Evolutionary conservation across 2,797 vertebrate species (phyloP), one percentile per base, ranked within the genome.

Genomic region (Mus caroli): DNA sequence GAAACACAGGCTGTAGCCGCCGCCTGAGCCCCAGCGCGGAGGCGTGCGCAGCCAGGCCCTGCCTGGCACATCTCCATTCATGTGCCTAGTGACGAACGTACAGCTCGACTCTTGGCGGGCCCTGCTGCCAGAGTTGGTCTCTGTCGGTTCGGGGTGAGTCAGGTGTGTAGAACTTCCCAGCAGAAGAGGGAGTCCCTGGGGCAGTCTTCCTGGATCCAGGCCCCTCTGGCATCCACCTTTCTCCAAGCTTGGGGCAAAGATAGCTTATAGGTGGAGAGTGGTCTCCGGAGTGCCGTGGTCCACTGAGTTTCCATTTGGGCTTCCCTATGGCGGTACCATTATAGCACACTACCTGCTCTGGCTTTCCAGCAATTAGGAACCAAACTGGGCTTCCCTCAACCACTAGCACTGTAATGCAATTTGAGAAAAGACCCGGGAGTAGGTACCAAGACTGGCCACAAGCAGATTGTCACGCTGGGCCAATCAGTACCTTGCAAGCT

Each of bases 331-430:
- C 40, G 92, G 95, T 94, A 92, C 76, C 96, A 94, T 97, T 91
- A 62, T 71, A 96, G 96, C 94, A 97, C 90, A 96, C 94, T 97
- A 96, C 85, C 95, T 94, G 96, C 96, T 89, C 82, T 79, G 94
- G 94, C 96, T 88, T 91, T 79, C 58, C 94, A 87, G 37, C 91
- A 80, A 93, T 95, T 75, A 76, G 56, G 54, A 97, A 79, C 73
- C 77, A n/a, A 31, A 75, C 79, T 85, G 0, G 97, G 96, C 95
- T 98, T 97, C 96, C 95, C 4, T 78, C 46, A 84, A 90, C 56
- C 31, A 67, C 69, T 50, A 96, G 67, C 76, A 8, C 1, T 60
- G 37, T 28, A 69, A 71, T 52, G 90, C 62, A 15, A 46, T 76
- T 31, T 19, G 78, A 64, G 34, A 95, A 73, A 87, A 97, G 94